These are phyloP conservation scores for Kryptopterus vitreolus DNA, from an alignment of 2,797 vertebrate genomes.

Conservation along the genomic window DNA sequence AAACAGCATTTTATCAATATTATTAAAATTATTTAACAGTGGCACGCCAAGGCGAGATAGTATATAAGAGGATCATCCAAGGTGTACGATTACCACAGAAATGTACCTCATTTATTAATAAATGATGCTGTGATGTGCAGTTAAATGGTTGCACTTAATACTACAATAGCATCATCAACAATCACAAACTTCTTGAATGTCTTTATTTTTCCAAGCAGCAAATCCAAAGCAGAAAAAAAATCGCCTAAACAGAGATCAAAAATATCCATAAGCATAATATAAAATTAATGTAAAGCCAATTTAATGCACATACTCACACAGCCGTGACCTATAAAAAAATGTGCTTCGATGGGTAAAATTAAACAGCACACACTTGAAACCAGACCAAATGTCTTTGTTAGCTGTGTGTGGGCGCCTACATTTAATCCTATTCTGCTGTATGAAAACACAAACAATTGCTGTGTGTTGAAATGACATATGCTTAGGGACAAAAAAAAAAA, in stretches of 20 bases:
- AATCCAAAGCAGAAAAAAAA: neutral
- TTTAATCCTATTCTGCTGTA: neutral
- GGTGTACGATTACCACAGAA: too few relatives aligned
- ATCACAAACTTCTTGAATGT: neutral
- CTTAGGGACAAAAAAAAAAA: neutral
- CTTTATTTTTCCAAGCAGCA: neutral
- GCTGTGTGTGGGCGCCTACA: conserved; percentile 8
- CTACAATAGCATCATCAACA: too few relatives aligned
- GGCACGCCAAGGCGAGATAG: too few relatives aligned
- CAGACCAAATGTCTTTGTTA: neutral
- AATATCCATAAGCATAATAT: conserved; percentile 17
- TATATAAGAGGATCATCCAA: too few relatives aligned
- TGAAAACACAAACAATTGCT: conserved; percentile 9
- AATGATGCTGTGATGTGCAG: too few relatives aligned
- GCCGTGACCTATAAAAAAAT: neutral
- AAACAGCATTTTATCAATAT: too few relatives aligned
- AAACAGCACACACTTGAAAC: neutral
- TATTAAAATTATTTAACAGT: too few relatives aligned
- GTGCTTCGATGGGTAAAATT: conserved; percentile 10
- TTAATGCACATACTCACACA: conserved; percentile 3
- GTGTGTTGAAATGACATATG: conserved; percentile 25
- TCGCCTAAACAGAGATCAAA: conserved; percentile 40
- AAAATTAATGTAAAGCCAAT: neutral
- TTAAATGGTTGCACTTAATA: too few relatives aligned
- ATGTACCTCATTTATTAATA: too few relatives aligned